phyloP scores from a whole-genome alignment of 2,113 vertebrate genomes.

The Paradisaea rubra region DNA sequence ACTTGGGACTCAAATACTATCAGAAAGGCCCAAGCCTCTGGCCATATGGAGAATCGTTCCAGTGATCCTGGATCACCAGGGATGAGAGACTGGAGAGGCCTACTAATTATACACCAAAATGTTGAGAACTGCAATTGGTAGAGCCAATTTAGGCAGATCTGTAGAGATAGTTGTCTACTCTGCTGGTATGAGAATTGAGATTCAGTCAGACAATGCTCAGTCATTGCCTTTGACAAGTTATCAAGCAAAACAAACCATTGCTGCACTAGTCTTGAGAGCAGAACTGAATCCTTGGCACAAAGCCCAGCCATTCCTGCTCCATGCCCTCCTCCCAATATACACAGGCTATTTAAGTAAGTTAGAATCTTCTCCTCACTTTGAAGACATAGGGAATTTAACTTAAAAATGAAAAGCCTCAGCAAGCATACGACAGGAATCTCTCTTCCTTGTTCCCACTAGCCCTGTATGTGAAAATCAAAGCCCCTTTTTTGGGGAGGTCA shows the following conservation, averaged over 20 bases:
- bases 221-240: background rate
- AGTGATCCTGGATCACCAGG: background rate
- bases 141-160: background rate
- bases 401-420: background rate
- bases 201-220: background rate
- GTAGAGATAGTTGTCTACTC: background rate
- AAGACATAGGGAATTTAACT: background rate
- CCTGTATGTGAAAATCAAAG: background rate
- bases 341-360: background rate
- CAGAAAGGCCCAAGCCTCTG: background rate
- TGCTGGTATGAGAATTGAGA: background rate
- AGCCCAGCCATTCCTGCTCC: background rate
- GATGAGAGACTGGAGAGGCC: background rate
- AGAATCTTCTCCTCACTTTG: background rate
- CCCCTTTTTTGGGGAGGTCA: background rate
- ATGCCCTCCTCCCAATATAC: background rate
- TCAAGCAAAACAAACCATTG: background rate
- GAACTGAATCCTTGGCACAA: background rate
- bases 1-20: background rate
- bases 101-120: background rate
- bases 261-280: background rate
- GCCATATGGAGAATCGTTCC: background rate
- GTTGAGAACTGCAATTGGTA: background rate
- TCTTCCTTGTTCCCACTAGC: background rate
- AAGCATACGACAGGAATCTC: background rate